phyloP scores from a whole-genome alignment of 2,888 invertebrate genomes.

The Amphipoea oculea region DNA sequence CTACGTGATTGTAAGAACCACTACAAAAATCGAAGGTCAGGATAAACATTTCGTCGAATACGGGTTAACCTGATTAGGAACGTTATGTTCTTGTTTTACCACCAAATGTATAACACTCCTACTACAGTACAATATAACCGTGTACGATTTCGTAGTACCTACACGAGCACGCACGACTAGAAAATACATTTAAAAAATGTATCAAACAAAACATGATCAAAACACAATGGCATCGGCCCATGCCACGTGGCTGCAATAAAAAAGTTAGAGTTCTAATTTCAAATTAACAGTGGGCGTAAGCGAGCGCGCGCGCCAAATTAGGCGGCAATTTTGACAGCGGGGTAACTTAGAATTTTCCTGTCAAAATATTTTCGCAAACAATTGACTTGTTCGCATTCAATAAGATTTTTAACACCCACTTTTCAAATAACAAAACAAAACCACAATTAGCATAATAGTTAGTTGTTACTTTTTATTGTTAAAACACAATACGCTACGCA shows the following conservation, averaged over 20 bases:
- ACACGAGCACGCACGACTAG: conserved; percentile 2
- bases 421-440: conserved; percentile 86
- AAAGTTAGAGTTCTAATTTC: conserved; percentile 86
- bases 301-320: conserved; percentile 82
- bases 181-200: conserved; percentile 28
- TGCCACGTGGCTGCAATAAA: conserved; percentile 87
- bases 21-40: conserved; percentile 48
- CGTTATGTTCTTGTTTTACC: conserved; percentile 45
- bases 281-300: conserved; percentile 83
- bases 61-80: conserved; percentile 64
- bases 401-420: conserved; percentile 77
- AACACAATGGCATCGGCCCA: conserved; percentile 68
- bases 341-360: conserved; percentile 86
- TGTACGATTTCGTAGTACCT: neutral
- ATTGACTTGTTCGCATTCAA: conserved; percentile 78
- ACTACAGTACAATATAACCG: neutral
- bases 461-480: conserved; percentile 76
- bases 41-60: conserved; percentile 62
- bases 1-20: conserved; percentile 36
- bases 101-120: conserved; percentile 29
- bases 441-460: conserved; percentile 90
- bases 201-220: conserved; percentile 51
- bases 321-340: conserved; percentile 86
- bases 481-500: conserved; percentile 47
- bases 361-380: conserved; percentile 90